Conservation (phyloP, 2,113 vertebrate species). For the Plectropomus leopardus region DNA sequence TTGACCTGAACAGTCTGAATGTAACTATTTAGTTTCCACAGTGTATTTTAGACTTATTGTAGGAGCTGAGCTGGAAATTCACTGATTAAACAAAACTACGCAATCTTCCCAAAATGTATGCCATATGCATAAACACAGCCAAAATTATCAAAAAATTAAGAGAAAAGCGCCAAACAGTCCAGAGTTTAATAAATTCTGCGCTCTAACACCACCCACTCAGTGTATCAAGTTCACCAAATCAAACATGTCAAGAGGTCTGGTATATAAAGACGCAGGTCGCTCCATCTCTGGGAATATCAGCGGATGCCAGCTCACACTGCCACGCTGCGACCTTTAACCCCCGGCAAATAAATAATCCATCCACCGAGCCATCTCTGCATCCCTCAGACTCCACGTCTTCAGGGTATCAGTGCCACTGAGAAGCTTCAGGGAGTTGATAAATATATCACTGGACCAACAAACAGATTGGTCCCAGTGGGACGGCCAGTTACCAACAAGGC, state of each 20-base stretch:
- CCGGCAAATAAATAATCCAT: constrained; percentile 75
- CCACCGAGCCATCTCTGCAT: constrained; percentile 35
- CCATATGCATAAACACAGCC: too few relatives aligned
- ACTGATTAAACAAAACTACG: too few relatives aligned
- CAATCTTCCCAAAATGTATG: too few relatives aligned
- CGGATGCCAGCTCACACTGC: constrained; percentile 68
- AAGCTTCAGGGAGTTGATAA: constrained; percentile 67
- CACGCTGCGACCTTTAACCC: constrained; percentile 56
- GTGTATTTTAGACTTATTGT: too few relatives aligned
- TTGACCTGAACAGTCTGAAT: too few relatives aligned
- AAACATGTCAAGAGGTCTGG: constrained; percentile 51
- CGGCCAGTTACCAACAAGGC: constrained; percentile 26
- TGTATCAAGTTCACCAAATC: constrained; percentile 36
- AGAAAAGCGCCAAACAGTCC: too few relatives aligned
- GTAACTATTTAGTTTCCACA: too few relatives aligned
- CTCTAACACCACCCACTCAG: constrained; percentile 22
- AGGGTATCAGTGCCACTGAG: constrained; percentile 67
- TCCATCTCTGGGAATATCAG: constrained; percentile 69
- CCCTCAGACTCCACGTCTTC: constrained; percentile 56
- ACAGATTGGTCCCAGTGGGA: constrained; percentile 69
- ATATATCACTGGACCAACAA: constrained; percentile 78
- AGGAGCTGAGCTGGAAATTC: too few relatives aligned
- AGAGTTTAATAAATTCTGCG: constrained; percentile 3
- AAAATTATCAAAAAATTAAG: too few relatives aligned
- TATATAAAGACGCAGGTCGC: constrained; percentile 54